Percentiles rank a stretch among this genome's conserved stretches.
phyloP scores from a whole-genome alignment of 2,888 invertebrate species.

The Ectemnius cavifrons region DNA sequence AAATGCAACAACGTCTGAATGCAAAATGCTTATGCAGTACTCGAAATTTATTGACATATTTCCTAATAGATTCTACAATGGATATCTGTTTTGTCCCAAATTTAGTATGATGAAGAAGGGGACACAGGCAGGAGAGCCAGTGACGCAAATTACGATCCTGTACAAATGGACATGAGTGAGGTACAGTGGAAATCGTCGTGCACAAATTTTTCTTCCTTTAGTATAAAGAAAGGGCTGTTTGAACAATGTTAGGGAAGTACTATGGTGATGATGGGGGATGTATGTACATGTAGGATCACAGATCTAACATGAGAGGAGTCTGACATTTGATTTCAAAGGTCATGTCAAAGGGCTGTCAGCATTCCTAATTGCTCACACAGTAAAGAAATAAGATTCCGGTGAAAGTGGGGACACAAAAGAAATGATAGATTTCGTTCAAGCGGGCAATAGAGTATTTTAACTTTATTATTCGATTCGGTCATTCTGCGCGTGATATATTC shows the following conservation, averaged over 20 bases:
- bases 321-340: slow-evolving; percentile 49
- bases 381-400: too few species aligned
- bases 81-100: slow-evolving; percentile 56
- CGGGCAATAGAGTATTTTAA: too few species aligned
- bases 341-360: slow-evolving; percentile 35
- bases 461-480: too few species aligned
- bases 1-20: too few species aligned
- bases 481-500: neutral
- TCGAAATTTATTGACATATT: too few species aligned
- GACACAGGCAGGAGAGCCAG: slow-evolving; percentile 77
- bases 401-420: too few species aligned
- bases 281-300: slow-evolving; percentile 50
- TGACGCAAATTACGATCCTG: slow-evolving; percentile 87
- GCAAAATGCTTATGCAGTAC: too few species aligned
- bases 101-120: slow-evolving; percentile 53
- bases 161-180: slow-evolving; percentile 89
- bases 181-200: slow-evolving; percentile 77
- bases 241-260: slow-evolving; percentile 58
- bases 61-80: neutral
- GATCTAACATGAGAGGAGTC: slow-evolving; percentile 42
- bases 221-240: slow-evolving; percentile 50
- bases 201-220: slow-evolving; percentile 39
- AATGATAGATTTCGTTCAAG: too few species aligned
- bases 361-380: too few species aligned
- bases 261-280: slow-evolving; percentile 55